Percentiles rank a stretch among this genome's conserved stretches.
Conservation (phyloP, 2,888 invertebrate species). For the Pammene fasciana region DNA sequence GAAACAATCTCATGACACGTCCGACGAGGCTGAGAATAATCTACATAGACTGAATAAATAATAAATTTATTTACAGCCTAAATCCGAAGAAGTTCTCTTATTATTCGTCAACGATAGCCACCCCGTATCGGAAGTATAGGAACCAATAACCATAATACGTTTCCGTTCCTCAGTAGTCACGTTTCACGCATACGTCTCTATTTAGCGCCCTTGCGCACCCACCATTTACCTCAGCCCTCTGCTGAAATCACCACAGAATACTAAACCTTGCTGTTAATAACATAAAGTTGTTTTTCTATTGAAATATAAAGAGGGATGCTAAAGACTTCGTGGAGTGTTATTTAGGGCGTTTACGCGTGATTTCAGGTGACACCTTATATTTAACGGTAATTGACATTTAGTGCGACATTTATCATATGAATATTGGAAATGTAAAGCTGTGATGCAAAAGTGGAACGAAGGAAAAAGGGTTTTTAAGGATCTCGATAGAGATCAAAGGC, state of each 20-base stretch:
- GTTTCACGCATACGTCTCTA: conserved; percentile 50
- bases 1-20: no score
- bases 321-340: conserved; percentile 1
- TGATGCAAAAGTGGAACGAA: background rate
- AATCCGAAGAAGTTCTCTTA: background rate
- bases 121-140: conserved; percentile 59
- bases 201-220: conserved; percentile 46
- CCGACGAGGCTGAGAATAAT: no score
- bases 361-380: conserved; percentile 53
- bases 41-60: no score
- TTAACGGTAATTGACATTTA: conserved; percentile 59
- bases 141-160: conserved; percentile 64
- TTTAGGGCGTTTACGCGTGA: conserved; percentile 45
- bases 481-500: no score
- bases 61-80: no score
- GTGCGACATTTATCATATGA: conserved; percentile 42
- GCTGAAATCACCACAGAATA: background rate
- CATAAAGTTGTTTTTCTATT: background rate
- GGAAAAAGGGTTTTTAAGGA: no score
- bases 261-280: background rate
- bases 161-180: conserved; percentile 55
- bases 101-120: conserved; percentile 41
- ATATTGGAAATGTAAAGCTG: conserved; percentile 3
- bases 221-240: conserved; percentile 6
- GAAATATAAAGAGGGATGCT: background rate